Conservation (phyloP, 2,113 vertebrate species). For the Astatotilapia flaviijosephi region DNA sequence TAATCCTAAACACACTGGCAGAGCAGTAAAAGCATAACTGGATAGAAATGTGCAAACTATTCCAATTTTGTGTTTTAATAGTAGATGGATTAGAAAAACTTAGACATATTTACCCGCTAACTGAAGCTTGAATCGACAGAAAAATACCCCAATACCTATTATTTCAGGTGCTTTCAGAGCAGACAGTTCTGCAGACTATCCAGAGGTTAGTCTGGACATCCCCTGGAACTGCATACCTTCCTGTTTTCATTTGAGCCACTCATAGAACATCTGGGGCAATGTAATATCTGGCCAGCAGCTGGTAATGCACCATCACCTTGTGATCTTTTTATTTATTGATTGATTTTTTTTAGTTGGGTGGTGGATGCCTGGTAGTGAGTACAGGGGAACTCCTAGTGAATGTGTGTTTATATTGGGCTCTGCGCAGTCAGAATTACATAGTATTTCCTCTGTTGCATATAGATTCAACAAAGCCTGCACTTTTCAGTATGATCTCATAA, state of each 20-base stretch:
- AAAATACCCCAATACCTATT: not conserved
- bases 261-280: not conserved
- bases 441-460: not conserved
- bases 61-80: slow-evolving; percentile 45
- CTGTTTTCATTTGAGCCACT: not conserved
- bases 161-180: not conserved
- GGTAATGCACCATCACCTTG: not conserved
- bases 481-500: not conserved
- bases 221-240: not conserved
- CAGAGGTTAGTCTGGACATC: not conserved
- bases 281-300: not conserved
- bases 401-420: not conserved
- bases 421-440: not conserved
- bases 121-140: not conserved
- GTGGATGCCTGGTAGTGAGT: not conserved
- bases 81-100: slow-evolving; percentile 6
- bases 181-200: not conserved
- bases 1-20: not conserved
- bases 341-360: not conserved
- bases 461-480: not conserved
- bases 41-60: not conserved
- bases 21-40: not conserved
- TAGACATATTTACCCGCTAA: not conserved
- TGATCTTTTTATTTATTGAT: not conserved
- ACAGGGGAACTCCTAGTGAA: not conserved